Conservation (phyloP, 2,797 vertebrate species). For the Sebastes nivosus region DNA sequence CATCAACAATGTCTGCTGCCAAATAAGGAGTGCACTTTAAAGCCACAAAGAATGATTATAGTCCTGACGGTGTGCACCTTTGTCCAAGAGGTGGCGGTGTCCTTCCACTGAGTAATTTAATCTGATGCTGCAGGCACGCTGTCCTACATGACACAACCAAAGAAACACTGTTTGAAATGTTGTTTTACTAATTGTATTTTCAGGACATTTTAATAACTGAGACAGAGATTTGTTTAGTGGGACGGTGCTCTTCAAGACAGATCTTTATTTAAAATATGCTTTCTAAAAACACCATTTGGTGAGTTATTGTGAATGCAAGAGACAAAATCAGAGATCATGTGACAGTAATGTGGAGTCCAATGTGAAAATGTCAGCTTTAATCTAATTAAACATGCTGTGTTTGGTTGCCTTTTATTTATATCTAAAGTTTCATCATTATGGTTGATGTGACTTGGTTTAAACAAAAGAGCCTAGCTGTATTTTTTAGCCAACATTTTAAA, state of each 20-base stretch:
- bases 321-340: not conserved
- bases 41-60: not conserved
- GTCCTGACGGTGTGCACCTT: not conserved
- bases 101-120: not conserved
- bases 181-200: not conserved
- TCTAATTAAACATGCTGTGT: not conserved
- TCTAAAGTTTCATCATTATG: not conserved
- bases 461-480: not conserved
- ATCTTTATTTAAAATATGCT: not conserved
- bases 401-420: not conserved
- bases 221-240: not conserved
- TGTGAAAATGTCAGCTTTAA: not conserved
- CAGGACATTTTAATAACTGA: not conserved
- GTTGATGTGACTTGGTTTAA: not conserved
- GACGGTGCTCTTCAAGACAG: not conserved
- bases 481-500: not conserved
- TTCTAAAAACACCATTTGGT: not conserved
- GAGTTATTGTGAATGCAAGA: not conserved
- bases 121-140: not conserved
- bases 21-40: not conserved
- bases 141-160: not conserved
- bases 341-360: not conserved
- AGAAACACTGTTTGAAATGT: not conserved
- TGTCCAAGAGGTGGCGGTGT: conserved; percentile 54
- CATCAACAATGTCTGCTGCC: not conserved